Percentiles rank a stretch among this genome's conserved stretches.
These are phyloP conservation scores for Porites lobata DNA, from an alignment of 92 coral and sea anemone species.

Conservation along the genomic window DNA sequence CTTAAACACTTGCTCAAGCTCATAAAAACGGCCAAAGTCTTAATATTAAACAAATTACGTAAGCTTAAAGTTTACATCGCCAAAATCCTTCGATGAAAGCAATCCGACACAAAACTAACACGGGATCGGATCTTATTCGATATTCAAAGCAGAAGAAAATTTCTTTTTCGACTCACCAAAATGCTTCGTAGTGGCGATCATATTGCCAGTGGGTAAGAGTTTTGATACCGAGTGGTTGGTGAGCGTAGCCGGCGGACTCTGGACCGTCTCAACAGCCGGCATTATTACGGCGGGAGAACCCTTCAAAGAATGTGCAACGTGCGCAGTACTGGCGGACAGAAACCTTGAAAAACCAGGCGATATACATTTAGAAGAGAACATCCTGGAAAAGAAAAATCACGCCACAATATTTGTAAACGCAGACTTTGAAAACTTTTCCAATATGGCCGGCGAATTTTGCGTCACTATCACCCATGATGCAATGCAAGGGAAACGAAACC, in stretches of 20 bases:
- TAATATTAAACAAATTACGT: too few species aligned
- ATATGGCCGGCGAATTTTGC: slow-evolving; percentile 88
- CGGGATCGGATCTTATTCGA: background rate
- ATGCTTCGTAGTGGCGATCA: slow-evolving; percentile 79
- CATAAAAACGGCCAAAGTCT: too few species aligned
- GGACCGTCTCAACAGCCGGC: slow-evolving; percentile 80
- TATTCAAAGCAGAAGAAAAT: background rate
- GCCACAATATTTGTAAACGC: slow-evolving; percentile 20
- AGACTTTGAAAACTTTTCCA: slow-evolving; percentile 22
- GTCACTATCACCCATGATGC: slow-evolving; percentile 78
- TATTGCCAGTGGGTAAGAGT: slow-evolving; percentile 77
- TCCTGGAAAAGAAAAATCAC: slow-evolving; percentile 42
- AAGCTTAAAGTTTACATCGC: too few species aligned
- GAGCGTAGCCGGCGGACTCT: slow-evolving; percentile 69
- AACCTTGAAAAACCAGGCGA: slow-evolving; percentile 93
- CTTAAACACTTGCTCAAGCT: too few species aligned
- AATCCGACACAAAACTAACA: background rate
- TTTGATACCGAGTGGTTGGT: slow-evolving; percentile 69
- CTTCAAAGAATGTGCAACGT: slow-evolving; percentile 85
- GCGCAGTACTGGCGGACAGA: slow-evolving; percentile 92
- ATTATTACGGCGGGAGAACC: slow-evolving; percentile 85
- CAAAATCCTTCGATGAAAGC: too few species aligned
- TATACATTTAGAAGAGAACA: slow-evolving; percentile 93
- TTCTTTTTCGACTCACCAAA: slow-evolving; percentile 62
- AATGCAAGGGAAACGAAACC: slow-evolving; percentile 20